A percentile compares a stretch with the other conserved stretches of the same genome.
These are phyloP conservation scores for Cheilosia vulpina DNA, from an alignment of 2,888 invertebrate species.

Conservation along the genomic window DNA sequence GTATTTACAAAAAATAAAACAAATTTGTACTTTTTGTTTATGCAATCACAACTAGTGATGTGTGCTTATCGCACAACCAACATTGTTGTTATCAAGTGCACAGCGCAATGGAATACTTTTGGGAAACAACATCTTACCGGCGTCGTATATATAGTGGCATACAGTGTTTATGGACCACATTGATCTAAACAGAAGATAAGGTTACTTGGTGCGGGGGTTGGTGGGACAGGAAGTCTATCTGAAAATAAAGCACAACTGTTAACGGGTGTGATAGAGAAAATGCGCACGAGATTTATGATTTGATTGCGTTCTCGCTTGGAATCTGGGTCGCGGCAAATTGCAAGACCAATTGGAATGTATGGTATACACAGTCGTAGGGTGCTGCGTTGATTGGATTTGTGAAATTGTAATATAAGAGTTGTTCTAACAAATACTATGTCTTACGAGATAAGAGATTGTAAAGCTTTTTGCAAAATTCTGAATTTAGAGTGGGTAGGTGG, in stretches of 20 bases:
- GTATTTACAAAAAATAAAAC: conserved; percentile 26
- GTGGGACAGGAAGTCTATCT: conserved; percentile 21
- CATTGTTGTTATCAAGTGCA: conserved; percentile 27
- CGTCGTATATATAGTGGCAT: conserved; percentile 8
- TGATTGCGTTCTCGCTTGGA: conserved; percentile 67
- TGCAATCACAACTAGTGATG: conserved; percentile 33
- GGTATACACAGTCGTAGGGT: background rate
- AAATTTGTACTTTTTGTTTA: conserved; percentile 47
- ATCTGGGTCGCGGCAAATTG: conserved; percentile 69
- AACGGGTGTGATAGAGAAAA: conserved; percentile 57
- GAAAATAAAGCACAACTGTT: conserved; percentile 10
- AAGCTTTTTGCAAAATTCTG: too few species aligned
- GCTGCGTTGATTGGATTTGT: conserved; percentile 40
- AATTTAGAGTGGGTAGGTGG: too few species aligned
- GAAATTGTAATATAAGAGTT: background rate
- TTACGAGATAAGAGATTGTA: too few species aligned
- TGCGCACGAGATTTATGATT: conserved; percentile 64
- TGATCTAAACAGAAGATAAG: conserved; percentile 52
- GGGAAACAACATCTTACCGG: background rate
- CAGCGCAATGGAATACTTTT: conserved; percentile 17
- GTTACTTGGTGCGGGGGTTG: background rate
- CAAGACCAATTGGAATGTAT: conserved; percentile 58
- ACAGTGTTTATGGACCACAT: conserved; percentile 39
- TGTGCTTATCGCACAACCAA: conserved; percentile 39
- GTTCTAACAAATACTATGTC: background rate